Base-by-base conservation (phyloP, 2,113 vertebrate species). In the Paralichthys olivaceus region DNA sequence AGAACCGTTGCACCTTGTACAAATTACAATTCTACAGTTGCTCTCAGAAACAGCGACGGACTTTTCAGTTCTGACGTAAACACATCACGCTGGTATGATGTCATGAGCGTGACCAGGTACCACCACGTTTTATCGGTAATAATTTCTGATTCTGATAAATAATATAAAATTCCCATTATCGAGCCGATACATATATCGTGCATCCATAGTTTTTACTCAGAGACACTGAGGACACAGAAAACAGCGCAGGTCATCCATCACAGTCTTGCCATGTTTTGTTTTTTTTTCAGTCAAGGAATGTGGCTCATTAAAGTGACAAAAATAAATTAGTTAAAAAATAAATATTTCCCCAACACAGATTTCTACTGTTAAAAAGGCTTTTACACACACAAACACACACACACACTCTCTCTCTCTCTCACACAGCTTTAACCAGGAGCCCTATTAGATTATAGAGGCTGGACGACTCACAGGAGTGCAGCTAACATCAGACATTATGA, bases 311-410 rank as follows among this genome's bases (percentile, higher is more conserved):
- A 92, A 90, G 91, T 92, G 89, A 87, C 88, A 88, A 90, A 90
- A 90, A 93, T 91, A 93, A 93, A 85, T 93, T 91, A 91, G 70
- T 84, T 87, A 66, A 67, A 90, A 88, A 91, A 92, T 89, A 92
- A 91, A 90, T 85, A 64, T 83, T 81, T 85, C 68, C 63, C 80
- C 40, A 29, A 84, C 77, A 73, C 62, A 26, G 70, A 81, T 70
- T 61, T 71, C 75, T 83, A 75, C 66, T 25, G 45, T 75, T 84
- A 73, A 69, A 65, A 68, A 80, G 63, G 63, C 69, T 19, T 8
- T 53, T 34, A 37, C 58, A 29, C 14, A 15, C 17, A 37, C 37
- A 37, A 40, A 68, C 23, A 29, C 40, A 54, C 51, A 56, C 29
- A 49, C 25, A n/a, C n/a, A n/a, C n/a, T n/a, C n/a, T n/a, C n/a